Percentiles rank a stretch among this genome's conserved stretches.
Evolutionary conservation across 2,113 vertebrate species (phyloP).

Genomic region (Python bivittatus): DNA sequence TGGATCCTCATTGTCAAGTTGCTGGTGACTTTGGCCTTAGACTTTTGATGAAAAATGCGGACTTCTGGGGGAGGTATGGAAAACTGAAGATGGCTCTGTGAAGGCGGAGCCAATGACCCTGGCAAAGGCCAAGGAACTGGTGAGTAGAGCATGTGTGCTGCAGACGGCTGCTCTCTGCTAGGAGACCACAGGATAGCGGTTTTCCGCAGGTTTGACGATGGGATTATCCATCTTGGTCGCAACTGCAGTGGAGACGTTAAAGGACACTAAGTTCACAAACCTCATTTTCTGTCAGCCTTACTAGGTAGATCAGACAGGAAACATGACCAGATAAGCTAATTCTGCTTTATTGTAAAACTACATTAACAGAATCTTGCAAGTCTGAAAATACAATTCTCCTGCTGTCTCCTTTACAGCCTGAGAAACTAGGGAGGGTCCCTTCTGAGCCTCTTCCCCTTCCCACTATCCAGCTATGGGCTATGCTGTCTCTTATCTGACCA

Average conservation of each 20-base stretch:
- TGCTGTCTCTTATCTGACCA: too few species aligned
- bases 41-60: neutral
- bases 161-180: neutral
- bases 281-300: too few species aligned
- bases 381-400: too few species aligned
- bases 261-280: neutral
- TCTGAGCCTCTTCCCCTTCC: too few species aligned
- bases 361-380: too few species aligned
- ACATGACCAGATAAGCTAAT: too few species aligned
- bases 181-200: neutral
- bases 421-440: too few species aligned
- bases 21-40: neutral
- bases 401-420: too few species aligned
- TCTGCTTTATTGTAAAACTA: too few species aligned
- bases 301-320: too few species aligned
- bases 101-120: neutral
- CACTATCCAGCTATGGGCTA: too few species aligned
- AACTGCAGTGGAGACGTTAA: neutral
- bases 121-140: neutral
- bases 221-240: neutral
- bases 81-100: neutral
- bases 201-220: neutral
- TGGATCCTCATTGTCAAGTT: neutral
- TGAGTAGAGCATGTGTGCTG: neutral
- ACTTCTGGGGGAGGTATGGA: neutral